Conservation (phyloP, 2,113 vertebrate species). For the Eira barbara region DNA sequence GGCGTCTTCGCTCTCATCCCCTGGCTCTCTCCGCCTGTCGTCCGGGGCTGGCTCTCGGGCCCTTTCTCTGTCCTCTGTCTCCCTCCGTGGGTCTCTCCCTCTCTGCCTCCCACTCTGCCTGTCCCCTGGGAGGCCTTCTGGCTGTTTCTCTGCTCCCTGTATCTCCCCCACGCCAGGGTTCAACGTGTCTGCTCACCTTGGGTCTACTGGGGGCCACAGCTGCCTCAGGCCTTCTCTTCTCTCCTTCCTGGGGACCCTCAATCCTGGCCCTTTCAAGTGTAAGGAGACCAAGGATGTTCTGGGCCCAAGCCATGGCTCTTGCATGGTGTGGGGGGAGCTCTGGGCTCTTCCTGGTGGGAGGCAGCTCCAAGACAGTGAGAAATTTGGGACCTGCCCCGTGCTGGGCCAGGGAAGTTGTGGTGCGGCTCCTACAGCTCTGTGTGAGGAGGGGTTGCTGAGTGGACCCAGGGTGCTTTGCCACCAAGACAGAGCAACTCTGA, state of each 20-base stretch:
- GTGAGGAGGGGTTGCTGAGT: neutral
- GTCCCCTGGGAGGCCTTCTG: neutral
- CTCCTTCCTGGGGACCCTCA: neutral
- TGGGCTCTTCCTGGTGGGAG: no score
- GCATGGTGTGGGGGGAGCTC: neutral
- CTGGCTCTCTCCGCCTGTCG: neutral
- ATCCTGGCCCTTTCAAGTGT: neutral
- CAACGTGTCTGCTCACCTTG: neutral
- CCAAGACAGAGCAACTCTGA: neutral
- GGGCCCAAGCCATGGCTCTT: neutral
- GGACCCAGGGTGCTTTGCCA: neutral
- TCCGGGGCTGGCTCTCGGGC: neutral
- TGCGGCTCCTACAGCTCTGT: neutral
- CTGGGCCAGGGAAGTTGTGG: no score
- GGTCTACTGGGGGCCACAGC: no score
- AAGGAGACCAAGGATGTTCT: neutral
- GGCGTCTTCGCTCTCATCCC: neutral
- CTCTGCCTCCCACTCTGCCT: neutral
- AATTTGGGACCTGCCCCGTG: neutral
- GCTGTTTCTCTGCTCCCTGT: neutral
- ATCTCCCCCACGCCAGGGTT: neutral
- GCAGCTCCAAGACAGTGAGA: neutral
- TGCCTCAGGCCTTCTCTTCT: no score
- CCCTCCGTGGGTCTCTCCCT: no score
- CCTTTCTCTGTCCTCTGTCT: neutral